phyloP scores from a whole-genome alignment of 2,797 vertebrate species.

The Ispidina picta region DNA sequence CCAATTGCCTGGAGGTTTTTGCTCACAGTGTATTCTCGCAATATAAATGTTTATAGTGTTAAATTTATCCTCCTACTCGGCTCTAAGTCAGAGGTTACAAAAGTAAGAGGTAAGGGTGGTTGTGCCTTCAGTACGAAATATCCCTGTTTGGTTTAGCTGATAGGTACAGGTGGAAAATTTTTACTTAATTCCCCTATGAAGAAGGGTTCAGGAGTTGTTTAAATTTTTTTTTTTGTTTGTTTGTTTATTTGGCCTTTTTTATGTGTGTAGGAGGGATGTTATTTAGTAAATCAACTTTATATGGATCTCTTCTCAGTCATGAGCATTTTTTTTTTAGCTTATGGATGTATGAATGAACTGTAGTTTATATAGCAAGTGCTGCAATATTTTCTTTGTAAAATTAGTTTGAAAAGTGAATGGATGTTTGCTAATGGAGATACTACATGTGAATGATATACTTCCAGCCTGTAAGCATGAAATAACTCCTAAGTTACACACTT shows the following conservation, averaged over 20 bases:
- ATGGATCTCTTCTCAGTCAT: neutral
- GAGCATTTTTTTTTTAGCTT: neutral
- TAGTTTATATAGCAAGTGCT: neutral
- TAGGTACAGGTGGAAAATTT: neutral
- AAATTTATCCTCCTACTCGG: neutral
- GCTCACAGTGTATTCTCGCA: neutral
- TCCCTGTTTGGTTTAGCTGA: neutral
- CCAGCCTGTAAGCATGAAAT: neutral
- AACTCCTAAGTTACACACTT: neutral
- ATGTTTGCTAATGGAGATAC: neutral
- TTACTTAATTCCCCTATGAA: neutral
- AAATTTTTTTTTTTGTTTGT: neutral
- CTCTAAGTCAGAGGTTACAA: neutral
- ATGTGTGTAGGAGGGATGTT: neutral
- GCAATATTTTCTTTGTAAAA: neutral
- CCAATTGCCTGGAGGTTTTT: neutral
- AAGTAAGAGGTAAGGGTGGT: neutral
- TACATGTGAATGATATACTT: neutral
- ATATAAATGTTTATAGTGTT: neutral
- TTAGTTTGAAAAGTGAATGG: neutral
- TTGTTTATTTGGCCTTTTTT: neutral
- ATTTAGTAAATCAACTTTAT: neutral
- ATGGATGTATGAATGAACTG: neutral
- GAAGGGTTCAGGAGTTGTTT: neutral
- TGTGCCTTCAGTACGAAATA: neutral